Percentiles rank a stretch among this genome's conserved stretches.
Conservation (phyloP, 2,797 vertebrate genomes). For the Margarornis squamiger region DNA sequence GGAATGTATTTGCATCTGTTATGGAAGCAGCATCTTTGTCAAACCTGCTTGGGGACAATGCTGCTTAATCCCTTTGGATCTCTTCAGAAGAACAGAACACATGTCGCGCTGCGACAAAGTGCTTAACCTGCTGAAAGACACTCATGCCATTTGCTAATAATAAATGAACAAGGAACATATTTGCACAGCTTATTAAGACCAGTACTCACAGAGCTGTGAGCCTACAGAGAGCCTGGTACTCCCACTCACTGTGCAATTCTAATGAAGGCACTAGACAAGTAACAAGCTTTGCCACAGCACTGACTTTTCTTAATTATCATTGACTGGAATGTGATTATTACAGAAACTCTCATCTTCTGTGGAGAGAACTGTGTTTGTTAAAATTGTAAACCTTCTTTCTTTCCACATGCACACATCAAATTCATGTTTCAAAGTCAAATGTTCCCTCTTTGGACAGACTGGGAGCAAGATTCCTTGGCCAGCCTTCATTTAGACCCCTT, state of each 20-base stretch:
- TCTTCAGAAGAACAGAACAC: background rate
- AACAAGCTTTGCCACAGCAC: background rate
- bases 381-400: background rate
- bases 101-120: accelerated
- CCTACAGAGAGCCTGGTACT: background rate
- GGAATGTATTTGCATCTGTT: background rate
- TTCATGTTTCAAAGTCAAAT: background rate
- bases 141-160: constrained; percentile 7
- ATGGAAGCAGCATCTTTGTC: background rate
- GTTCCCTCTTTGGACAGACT: background rate
- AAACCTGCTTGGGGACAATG: background rate
- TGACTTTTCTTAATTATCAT: background rate
- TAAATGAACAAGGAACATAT: constrained; percentile 27
- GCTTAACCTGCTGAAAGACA: background rate
- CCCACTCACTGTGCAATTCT: background rate
- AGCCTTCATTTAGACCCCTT: background rate
- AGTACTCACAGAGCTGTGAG: background rate
- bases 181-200: background rate
- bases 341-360: background rate
- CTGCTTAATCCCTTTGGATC: background rate
- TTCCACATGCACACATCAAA: accelerated
- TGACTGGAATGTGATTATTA: background rate
- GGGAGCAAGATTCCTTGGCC: background rate
- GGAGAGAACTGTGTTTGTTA: background rate
- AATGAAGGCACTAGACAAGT: background rate